A percentile compares a stretch with the other conserved stretches of the same genome.
Conservation (phyloP, 2,888 invertebrate species). For the Junonia oenone region DNA sequence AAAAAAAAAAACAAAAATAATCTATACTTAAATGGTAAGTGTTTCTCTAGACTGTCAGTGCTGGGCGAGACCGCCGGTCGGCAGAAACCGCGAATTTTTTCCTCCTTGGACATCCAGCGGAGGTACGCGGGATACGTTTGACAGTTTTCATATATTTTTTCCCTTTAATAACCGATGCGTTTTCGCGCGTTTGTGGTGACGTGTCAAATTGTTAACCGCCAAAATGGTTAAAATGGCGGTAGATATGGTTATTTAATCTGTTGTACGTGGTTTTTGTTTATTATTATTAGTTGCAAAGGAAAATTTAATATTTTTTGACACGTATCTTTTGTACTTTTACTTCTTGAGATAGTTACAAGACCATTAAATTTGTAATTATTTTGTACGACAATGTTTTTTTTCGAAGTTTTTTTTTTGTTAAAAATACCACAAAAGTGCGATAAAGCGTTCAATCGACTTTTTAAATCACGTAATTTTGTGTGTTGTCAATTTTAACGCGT, state of each 20-base stretch:
- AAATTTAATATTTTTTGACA: too few relatives aligned
- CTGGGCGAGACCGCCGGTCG: constrained; percentile 67
- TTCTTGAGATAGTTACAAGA: not conserved
- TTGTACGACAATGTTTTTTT: not conserved
- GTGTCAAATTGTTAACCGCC: not conserved
- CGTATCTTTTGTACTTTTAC: too few relatives aligned
- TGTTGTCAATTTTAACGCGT: constrained; percentile 41
- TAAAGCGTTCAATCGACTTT: constrained; percentile 8
- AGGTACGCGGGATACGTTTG: constrained; percentile 50
- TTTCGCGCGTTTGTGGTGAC: constrained; percentile 22
- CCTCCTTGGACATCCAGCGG: constrained; percentile 73
- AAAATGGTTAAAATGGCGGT: not conserved
- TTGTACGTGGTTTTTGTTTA: not conserved
- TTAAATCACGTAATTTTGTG: constrained; percentile 28
- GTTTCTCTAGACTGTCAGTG: constrained; percentile 67
- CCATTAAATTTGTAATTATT: not conserved
- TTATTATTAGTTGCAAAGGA: not conserved
- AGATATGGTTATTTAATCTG: too few relatives aligned
- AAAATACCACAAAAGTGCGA: constrained; percentile 17
- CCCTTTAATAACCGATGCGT: constrained; percentile 10
- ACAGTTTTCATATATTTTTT: constrained; percentile 21
- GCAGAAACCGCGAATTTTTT: constrained; percentile 75
- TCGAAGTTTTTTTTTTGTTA: too few relatives aligned
- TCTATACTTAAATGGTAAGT: constrained; percentile 37
- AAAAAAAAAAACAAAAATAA: not conserved